Base-by-base conservation (phyloP, 2,888 invertebrate genomes). In the Mongoloraphidia duomilia region DNA sequence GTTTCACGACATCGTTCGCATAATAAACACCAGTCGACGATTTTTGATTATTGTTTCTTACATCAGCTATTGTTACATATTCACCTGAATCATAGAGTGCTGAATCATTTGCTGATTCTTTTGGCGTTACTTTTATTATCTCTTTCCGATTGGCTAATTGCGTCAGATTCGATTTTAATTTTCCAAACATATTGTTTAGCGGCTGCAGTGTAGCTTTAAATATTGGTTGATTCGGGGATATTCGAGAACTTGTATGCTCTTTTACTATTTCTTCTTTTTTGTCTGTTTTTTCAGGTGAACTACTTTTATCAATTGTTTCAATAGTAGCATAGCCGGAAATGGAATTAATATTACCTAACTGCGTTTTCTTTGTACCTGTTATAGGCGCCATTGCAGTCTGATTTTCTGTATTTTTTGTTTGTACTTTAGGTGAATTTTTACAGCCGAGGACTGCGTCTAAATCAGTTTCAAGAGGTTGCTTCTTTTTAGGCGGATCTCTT, bases 61-160 rank as follows among this genome's bases (percentile, higher is more conserved):
- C 80, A 66, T 89, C 88, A 40, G 87, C 82, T 60, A 89, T 85
- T 45, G 87, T 88, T 9, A 89, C 89, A 66, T 89, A 89, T 70
- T 89, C 89, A 56, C 87, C 89, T 51, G 76, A 71, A 66, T 82
- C 83, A 41, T 54, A 38, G 10, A 38, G 13, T 8, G 63, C 63
- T 41, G 61, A 50, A 52, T 67, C 67, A 53, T 68, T 67, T 49
- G 65, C 61, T 11, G 46, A 49, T 14, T 52, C 53, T 34, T 40
- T 44, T 38, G 33, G 41, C 11, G 17, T 41, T 38, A 53, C 70
- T 70, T 53, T 74, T 63, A 50, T 73, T 70, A 54, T 76, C 74
- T 14, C 69, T 63, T 51, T 63, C 47, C 60, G 59, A 9, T 59
- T 51, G 4, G 60, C 56, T 33, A 67, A 59, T 52, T 60, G 65